A percentile compares a stretch with the other conserved stretches of the same genome.
These are phyloP conservation scores for Dilophus febrilis DNA, from an alignment of 2,888 invertebrate genomes.

Conservation along the genomic window DNA sequence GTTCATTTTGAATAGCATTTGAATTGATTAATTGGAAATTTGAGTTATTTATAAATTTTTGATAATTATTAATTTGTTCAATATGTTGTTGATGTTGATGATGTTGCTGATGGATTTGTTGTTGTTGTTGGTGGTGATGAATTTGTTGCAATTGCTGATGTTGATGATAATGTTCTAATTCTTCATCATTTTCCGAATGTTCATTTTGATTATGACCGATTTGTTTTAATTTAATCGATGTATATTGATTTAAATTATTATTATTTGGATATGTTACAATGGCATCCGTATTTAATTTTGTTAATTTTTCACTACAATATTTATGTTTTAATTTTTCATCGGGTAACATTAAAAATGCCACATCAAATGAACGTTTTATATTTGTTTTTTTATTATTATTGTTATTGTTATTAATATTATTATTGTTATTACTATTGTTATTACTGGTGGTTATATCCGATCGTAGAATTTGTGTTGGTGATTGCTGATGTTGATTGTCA, in stretches of 20 bases:
- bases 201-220: too few species aligned
- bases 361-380: constrained; percentile 72
- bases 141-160: too few species aligned
- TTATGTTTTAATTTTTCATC: constrained; percentile 62
- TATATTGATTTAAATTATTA: background rate
- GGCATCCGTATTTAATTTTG: constrained; percentile 33
- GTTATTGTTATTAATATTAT: constrained; percentile 29
- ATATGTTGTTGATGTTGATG: constrained; percentile 6
- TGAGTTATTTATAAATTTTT: too few species aligned
- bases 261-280: constrained; percentile 7
- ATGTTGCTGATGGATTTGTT: constrained; percentile 23
- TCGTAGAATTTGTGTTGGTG: constrained; percentile 32
- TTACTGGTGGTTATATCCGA: constrained; percentile 17
- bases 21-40: too few species aligned
- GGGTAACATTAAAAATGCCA: constrained; percentile 77
- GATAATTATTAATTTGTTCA: constrained; percentile 3
- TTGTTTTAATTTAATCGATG: too few species aligned
- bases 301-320: constrained; percentile 32
- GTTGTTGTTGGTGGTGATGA: too few species aligned
- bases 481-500: constrained; percentile 19
- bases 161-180: constrained; percentile 15
- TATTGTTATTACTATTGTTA: constrained; percentile 20
- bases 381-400: constrained; percentile 30
- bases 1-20: background rate
- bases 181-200: too few species aligned